Conservation (phyloP, 2,113 vertebrate genomes). For the Symphodus melops region DNA sequence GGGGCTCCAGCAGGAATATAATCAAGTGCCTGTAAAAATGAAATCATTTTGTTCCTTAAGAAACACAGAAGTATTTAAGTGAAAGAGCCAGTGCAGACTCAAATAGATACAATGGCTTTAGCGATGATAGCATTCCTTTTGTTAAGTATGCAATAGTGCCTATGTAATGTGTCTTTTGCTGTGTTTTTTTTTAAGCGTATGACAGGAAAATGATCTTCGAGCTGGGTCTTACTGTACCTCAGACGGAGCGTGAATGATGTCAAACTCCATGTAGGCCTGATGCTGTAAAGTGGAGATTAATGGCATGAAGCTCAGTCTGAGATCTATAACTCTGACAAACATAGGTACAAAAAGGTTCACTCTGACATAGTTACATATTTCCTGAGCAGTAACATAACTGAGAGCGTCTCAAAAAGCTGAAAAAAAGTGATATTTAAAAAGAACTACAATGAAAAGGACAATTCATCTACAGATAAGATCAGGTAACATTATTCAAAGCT, state of each 20-base stretch:
- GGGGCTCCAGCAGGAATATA: slow-evolving; percentile 57
- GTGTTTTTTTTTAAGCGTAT: slow-evolving; percentile 14
- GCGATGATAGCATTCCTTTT: slow-evolving; percentile 17
- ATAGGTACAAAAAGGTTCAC: no score
- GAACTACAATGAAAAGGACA: neutral
- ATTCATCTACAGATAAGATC: neutral
- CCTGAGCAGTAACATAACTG: neutral
- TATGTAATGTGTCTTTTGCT: slow-evolving; percentile 12
- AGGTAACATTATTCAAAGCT: neutral
- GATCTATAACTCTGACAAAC: neutral
- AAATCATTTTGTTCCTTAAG: neutral
- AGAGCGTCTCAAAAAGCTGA: neutral
- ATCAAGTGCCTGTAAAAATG: slow-evolving; percentile 43
- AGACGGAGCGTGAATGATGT: slow-evolving; percentile 60
- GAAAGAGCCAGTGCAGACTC: neutral
- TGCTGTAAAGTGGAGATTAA: slow-evolving; percentile 32
- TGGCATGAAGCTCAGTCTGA: neutral
- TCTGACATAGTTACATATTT: neutral
- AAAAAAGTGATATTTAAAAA: neutral
- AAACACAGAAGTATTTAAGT: neutral
- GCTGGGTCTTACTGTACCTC: slow-evolving; percentile 50
- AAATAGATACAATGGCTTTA: neutral
- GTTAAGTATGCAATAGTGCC: neutral
- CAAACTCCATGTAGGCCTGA: slow-evolving; percentile 60
- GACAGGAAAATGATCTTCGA: neutral